Conservation (phyloP, 2,113 vertebrate species). For the Platycercus adscitus region DNA sequence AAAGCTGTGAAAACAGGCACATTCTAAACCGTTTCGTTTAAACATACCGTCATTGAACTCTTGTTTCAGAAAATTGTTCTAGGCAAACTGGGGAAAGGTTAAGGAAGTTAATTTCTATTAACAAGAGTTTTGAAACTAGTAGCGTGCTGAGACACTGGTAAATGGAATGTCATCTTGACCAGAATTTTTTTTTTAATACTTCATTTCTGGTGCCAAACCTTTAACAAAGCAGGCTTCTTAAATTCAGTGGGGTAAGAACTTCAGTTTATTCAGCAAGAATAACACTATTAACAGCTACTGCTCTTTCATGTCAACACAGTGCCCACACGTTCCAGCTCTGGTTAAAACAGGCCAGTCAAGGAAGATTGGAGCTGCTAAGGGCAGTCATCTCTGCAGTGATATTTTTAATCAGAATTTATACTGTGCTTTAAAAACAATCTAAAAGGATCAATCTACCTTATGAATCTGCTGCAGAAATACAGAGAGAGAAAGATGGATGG, state of each 20-base stretch:
- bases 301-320: constrained; percentile 65
- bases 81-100: background rate
- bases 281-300: constrained; percentile 70
- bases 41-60: background rate
- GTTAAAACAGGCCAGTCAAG: constrained; percentile 41
- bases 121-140: constrained; percentile 15
- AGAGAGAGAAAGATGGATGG: constrained; percentile 25
- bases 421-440: constrained; percentile 49
- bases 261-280: constrained; percentile 76
- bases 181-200: constrained; percentile 28
- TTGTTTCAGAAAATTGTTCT: background rate
- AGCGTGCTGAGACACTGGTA: constrained; percentile 4
- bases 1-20: background rate
- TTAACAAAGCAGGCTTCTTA: constrained; percentile 52
- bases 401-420: constrained; percentile 68
- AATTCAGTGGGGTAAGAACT: constrained; percentile 70
- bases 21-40: background rate
- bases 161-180: constrained; percentile 34
- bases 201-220: constrained; percentile 31
- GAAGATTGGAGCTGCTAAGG: background rate
- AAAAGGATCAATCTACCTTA: constrained; percentile 1
- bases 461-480: constrained; percentile 22
- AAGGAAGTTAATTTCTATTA: constrained; percentile 55
- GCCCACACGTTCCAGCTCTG: constrained; percentile 45
- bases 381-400: constrained; percentile 4